Percentiles rank a stretch among this genome's conserved stretches.
Conservation (phyloP, 2,888 invertebrate genomes). For the Cantharis rufa region DNA sequence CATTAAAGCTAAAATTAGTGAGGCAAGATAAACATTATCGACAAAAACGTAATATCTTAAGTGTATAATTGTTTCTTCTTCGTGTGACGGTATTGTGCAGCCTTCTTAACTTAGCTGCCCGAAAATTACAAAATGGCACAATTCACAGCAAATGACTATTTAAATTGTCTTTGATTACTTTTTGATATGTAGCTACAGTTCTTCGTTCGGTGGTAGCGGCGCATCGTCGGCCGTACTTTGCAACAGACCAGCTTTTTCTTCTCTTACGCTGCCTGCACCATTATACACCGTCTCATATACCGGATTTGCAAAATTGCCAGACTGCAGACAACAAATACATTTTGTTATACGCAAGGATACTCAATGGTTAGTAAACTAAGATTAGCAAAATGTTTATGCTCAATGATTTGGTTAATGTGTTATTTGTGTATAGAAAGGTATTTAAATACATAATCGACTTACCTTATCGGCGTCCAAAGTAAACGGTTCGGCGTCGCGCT, state of each 20-base stretch:
- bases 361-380: too few species aligned
- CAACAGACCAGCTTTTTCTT: conserved; percentile 61
- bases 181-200: conserved; percentile 45
- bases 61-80: conserved; percentile 1
- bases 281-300: conserved; percentile 83
- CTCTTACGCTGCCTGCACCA: conserved; percentile 53
- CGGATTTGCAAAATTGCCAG: conserved; percentile 83
- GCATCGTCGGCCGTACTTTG: conserved; percentile 60
- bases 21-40: conserved; percentile 20
- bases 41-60: background rate
- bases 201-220: conserved; percentile 47
- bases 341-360: too few species aligned
- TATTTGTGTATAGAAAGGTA: background rate
- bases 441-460: conserved; percentile 29
- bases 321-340: conserved; percentile 45
- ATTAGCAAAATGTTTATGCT: background rate
- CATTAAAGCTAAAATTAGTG: conserved; percentile 13
- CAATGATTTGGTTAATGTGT: background rate
- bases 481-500: conserved; percentile 66
- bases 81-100: conserved; percentile 10
- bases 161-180: conserved; percentile 21
- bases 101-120: conserved; percentile 16
- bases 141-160: conserved; percentile 53
- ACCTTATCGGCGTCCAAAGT: conserved; percentile 67
- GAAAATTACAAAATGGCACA: conserved; percentile 49